Conservation (phyloP, 2,888 invertebrate genomes). For the Timema podura region DNA sequence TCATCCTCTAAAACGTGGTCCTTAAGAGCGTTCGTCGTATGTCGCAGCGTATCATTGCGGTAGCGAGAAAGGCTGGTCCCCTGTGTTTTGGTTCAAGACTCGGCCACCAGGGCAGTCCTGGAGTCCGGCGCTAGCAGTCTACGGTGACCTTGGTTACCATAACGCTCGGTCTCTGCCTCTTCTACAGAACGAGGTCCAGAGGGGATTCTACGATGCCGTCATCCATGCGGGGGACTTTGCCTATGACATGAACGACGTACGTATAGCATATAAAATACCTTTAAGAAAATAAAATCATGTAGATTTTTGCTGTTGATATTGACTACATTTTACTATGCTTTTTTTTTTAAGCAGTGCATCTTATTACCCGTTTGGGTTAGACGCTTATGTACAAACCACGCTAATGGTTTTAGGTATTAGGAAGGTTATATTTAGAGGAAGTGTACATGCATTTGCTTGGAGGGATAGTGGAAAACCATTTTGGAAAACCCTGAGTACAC, state of each 20-base stretch:
- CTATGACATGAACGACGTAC: constrained; percentile 47
- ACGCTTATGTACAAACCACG: too few species aligned
- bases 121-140: constrained; percentile 47
- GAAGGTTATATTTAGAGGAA: too few species aligned
- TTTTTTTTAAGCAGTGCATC: too few species aligned
- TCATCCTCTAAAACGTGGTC: too few species aligned
- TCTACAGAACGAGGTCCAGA: constrained; percentile 47
- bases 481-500: too few species aligned
- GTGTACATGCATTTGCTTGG: too few species aligned
- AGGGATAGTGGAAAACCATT: too few species aligned
- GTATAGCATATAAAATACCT: constrained; percentile 9
- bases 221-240: constrained; percentile 52
- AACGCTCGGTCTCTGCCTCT: constrained; percentile 50
- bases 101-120: constrained; percentile 43
- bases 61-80: constrained; percentile 45
- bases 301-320: neutral
- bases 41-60: constrained; percentile 40
- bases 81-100: constrained; percentile 44
- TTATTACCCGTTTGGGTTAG: too few species aligned
- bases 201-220: constrained; percentile 47
- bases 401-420: too few species aligned
- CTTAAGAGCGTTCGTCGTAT: neutral
- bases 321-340: too few species aligned
- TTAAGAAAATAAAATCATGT: neutral
- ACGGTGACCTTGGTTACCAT: constrained; percentile 51